phyloP scores from a whole-genome alignment of 2,797 vertebrate genomes.

The Heteromormyrus szaboi region DNA sequence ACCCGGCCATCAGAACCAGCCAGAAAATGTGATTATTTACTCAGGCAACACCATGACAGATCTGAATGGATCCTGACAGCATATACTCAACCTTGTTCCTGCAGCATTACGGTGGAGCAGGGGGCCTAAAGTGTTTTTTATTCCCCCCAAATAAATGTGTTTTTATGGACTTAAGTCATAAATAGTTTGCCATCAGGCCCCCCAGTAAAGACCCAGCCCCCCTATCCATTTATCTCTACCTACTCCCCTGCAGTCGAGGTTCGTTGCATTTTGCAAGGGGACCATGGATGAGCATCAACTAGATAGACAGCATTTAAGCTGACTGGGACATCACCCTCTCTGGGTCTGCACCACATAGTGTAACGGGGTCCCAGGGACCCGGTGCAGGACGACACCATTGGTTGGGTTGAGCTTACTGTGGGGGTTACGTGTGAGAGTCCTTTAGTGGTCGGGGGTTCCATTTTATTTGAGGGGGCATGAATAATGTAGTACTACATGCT shows the following conservation, averaged over 20 bases:
- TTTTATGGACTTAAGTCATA: background rate
- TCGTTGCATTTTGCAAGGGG: background rate
- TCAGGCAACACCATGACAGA: background rate
- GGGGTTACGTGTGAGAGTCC: background rate
- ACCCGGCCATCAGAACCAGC: background rate
- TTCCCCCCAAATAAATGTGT: background rate
- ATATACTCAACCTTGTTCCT: background rate
- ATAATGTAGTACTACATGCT: no score
- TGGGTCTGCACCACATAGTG: background rate
- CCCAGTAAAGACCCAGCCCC: background rate
- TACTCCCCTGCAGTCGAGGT: background rate
- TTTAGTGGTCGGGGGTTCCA: no score
- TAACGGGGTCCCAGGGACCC: background rate
- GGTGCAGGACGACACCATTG: background rate
- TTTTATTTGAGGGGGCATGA: no score
- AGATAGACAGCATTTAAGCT: background rate
- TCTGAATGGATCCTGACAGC: background rate
- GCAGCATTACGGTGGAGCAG: background rate
- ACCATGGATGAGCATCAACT: background rate
- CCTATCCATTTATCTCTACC: background rate
- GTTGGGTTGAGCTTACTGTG: background rate
- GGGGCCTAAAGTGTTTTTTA: background rate
- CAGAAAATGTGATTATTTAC: background rate
- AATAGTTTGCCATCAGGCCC: background rate
- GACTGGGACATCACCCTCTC: background rate